Evolutionary conservation across 2,888 invertebrate genomes (phyloP).

Genomic region (Heliothis peltigera): DNA sequence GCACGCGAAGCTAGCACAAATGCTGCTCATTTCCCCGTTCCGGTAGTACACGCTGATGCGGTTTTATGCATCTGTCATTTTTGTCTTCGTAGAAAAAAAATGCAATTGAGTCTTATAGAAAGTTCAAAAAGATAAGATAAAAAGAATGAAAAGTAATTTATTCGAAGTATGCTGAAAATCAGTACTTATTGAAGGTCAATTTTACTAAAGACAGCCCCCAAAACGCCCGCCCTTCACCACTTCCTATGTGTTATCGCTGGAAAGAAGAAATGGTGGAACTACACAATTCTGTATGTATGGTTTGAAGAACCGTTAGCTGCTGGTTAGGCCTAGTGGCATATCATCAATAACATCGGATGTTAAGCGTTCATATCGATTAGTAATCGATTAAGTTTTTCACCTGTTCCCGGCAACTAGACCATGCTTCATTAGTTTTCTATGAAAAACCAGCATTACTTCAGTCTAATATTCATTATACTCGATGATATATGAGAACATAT

Average conservation of each 20-base stretch:
- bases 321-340: too few species aligned
- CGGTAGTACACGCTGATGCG: constrained; percentile 23
- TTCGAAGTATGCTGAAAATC: too few species aligned
- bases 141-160: too few species aligned
- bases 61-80: constrained; percentile 13
- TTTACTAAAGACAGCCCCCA: too few species aligned
- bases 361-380: constrained; percentile 1
- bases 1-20: constrained; percentile 27
- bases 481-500: not conserved
- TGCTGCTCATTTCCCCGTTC: constrained; percentile 44
- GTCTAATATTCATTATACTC: not conserved
- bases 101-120: too few species aligned
- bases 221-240: too few species aligned
- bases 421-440: constrained; percentile 6
- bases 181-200: too few species aligned
- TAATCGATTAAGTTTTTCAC: constrained; percentile 12
- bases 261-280: too few species aligned
- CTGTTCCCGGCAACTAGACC: not conserved
- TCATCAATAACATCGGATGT: not conserved
- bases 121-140: too few species aligned
- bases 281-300: too few species aligned
- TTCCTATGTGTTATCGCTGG: too few species aligned
- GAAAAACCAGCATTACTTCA: constrained; percentile 7
- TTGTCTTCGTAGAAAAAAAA: not conserved
- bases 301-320: too few species aligned